Conservation (phyloP, 1,140 invertebrate genomes). For the Ridgeia piscesae region DNA sequence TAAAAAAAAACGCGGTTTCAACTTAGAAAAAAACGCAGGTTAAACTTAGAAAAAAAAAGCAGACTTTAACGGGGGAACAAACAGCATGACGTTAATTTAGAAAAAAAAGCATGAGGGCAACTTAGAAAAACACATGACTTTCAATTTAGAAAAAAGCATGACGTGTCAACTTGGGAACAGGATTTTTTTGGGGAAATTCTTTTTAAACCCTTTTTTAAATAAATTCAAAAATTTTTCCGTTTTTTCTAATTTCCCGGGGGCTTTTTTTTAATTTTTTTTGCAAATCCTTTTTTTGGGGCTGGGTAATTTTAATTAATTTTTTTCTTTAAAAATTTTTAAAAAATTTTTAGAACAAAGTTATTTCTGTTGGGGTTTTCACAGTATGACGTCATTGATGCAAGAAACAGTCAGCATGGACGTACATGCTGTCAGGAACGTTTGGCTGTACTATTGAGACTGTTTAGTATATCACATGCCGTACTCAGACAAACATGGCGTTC, state of each 20-base stretch:
- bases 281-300: neutral
- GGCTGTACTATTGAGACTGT: neutral
- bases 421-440: neutral
- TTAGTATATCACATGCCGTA: neutral
- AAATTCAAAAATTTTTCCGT: neutral
- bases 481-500: neutral
- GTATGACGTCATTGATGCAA: neutral
- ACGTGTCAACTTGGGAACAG: too few species aligned
- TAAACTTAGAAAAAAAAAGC: too few species aligned
- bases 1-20: too few species aligned
- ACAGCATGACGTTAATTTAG: too few species aligned
- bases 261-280: neutral
- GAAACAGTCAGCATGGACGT: neutral
- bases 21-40: too few species aligned
- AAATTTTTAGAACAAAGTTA: neutral
- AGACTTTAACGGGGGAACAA: too few species aligned
- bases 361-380: neutral
- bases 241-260: neutral
- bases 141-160: too few species aligned
- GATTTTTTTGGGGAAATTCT: too few species aligned
- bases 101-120: too few species aligned
- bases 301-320: too few species aligned
- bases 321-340: too few species aligned
- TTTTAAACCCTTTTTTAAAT: neutral
- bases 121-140: too few species aligned